Conservation (phyloP, 2,113 vertebrate species). For the Cervus canadensis region DNA sequence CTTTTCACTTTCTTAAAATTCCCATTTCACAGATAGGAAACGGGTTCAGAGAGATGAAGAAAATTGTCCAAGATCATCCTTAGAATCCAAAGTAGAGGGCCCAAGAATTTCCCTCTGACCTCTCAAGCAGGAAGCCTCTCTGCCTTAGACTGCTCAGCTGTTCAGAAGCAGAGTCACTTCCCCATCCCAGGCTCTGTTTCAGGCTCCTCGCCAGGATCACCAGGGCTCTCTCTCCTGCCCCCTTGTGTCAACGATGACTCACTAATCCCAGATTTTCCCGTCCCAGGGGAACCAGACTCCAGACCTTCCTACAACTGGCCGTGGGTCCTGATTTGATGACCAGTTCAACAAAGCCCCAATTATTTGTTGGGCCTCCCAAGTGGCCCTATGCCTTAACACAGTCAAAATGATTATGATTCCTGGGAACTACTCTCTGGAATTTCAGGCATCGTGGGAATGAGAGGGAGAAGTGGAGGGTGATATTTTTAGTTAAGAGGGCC, state of each 20-base stretch:
- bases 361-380: background rate
- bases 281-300: background rate
- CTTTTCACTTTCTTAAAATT: background rate
- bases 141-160: background rate
- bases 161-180: background rate
- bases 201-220: background rate
- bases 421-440: slow-evolving; percentile 42
- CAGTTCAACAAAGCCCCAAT: background rate
- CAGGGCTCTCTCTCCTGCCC: slow-evolving; percentile 42
- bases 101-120: background rate
- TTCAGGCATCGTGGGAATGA: background rate
- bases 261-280: background rate
- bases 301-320: background rate
- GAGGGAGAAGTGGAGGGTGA: background rate
- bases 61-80: background rate
- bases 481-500: slow-evolving; percentile 46
- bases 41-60: background rate
- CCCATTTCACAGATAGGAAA: background rate
- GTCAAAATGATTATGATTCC: background rate
- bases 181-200: background rate
- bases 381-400: background rate
- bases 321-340: background rate
- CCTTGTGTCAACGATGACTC: slow-evolving; percentile 40
- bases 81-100: background rate
- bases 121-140: background rate